Conservation (phyloP, 2,113 vertebrate species). For the Pelecanus crispus region DNA sequence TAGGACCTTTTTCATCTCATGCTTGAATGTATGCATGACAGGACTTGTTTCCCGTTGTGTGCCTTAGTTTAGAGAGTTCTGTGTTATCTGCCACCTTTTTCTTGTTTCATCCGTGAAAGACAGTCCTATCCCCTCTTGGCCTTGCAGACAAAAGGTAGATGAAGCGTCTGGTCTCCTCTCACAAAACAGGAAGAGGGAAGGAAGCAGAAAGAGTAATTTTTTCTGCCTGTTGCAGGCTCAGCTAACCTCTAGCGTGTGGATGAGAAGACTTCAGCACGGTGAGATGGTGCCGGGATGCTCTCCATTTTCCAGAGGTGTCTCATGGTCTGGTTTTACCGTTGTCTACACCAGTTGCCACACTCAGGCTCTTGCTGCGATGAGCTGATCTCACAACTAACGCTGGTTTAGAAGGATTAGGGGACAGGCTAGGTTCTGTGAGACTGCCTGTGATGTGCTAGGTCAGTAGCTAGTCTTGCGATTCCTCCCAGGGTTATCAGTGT, state of each 20-base stretch:
- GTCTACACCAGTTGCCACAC: neutral
- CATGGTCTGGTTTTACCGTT: neutral
- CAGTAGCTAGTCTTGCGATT: neutral
- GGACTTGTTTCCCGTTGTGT: neutral
- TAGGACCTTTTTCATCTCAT: neutral
- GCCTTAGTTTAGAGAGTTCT: neutral
- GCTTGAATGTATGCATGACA: neutral
- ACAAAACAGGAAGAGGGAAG: neutral
- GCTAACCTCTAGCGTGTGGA: fast-evolving
- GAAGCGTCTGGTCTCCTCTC: neutral
- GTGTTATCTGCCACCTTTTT: neutral
- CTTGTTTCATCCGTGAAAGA: neutral
- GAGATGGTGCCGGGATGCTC: neutral
- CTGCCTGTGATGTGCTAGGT: neutral
- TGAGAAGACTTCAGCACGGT: neutral
- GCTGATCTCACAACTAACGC: neutral
- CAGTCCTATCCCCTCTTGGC: neutral
- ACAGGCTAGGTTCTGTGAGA: neutral
- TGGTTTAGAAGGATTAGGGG: neutral
- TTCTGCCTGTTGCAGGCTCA: neutral
- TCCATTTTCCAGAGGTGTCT: neutral
- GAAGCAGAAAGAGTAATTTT: neutral
- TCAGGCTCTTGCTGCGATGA: neutral
- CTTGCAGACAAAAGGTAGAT: neutral
- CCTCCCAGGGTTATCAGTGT: neutral